These are phyloP conservation scores for Brachionus plicatilis DNA, from an alignment of 1,140 invertebrate species.

Conservation along the genomic window DNA sequence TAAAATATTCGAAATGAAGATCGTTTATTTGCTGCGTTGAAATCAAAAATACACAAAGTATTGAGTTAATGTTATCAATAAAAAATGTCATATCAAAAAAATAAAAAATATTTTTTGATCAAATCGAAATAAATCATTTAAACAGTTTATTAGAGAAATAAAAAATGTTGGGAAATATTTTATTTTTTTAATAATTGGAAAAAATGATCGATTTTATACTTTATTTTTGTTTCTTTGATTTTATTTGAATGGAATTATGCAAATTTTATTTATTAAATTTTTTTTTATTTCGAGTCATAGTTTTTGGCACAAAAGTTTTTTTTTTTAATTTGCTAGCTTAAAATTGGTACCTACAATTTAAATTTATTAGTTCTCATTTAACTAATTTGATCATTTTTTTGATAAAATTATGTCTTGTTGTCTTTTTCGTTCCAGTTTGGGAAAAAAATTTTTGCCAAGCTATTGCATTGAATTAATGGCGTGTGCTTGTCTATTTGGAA, in stretches of 20 bases:
- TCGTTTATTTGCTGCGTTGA: conserved; percentile 10
- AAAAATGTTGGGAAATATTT: background rate
- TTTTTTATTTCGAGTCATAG: background rate
- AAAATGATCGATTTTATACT: conserved; percentile 18
- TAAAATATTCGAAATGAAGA: background rate
- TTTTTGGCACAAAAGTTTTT: background rate
- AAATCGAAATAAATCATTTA: background rate
- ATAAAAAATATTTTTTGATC: background rate
- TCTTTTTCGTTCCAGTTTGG: no score
- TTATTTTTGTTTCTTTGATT: background rate
- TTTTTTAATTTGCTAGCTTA: background rate
- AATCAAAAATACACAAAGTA: background rate
- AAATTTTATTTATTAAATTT: conserved; percentile 8
- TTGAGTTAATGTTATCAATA: background rate
- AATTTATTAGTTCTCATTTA: background rate
- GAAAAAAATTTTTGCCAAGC: no score
- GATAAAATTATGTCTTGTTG: no score
- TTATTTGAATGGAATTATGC: background rate
- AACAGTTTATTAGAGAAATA: background rate
- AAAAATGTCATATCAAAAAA: background rate
- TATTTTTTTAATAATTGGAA: background rate
- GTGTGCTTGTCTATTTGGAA: no score
- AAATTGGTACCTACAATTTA: background rate
- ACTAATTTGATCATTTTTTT: no score
- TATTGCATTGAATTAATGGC: no score